phyloP scores from a whole-genome alignment of 2,888 invertebrate genomes.

The Heliconius cydno region DNA sequence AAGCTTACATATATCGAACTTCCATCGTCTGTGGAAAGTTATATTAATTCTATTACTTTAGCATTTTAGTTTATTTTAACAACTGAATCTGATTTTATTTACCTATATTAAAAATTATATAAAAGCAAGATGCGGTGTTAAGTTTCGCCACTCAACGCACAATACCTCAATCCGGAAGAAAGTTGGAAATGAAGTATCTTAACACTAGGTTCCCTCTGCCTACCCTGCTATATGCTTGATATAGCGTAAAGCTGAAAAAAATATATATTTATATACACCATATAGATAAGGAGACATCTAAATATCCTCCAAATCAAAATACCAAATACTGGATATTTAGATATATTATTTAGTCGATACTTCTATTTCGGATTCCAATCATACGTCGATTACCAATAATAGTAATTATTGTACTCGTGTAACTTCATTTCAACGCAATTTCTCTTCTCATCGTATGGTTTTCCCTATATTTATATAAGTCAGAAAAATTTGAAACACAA shows the following conservation, averaged over 20 bases:
- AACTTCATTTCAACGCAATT: background rate
- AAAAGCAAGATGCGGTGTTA: background rate
- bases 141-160: background rate
- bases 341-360: too few species aligned
- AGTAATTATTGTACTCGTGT: background rate
- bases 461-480: background rate
- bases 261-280: too few species aligned
- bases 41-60: background rate
- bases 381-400: slow-evolving; percentile 7
- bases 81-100: background rate
- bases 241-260: too few species aligned
- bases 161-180: background rate
- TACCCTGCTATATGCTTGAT: too few species aligned
- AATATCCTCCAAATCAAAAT: too few species aligned
- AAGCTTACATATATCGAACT: background rate
- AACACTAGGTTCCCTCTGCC: too few species aligned
- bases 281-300: too few species aligned
- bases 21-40: background rate
- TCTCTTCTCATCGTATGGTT: background rate
- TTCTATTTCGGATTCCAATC: slow-evolving; percentile 3
- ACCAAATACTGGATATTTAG: too few species aligned
- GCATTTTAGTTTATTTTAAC: background rate
- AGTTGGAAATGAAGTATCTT: too few species aligned
- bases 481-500: too few species aligned
- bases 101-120: too few species aligned